Base-by-base conservation (phyloP, 2,888 invertebrate species). In the Perizoma affinitatum region DNA sequence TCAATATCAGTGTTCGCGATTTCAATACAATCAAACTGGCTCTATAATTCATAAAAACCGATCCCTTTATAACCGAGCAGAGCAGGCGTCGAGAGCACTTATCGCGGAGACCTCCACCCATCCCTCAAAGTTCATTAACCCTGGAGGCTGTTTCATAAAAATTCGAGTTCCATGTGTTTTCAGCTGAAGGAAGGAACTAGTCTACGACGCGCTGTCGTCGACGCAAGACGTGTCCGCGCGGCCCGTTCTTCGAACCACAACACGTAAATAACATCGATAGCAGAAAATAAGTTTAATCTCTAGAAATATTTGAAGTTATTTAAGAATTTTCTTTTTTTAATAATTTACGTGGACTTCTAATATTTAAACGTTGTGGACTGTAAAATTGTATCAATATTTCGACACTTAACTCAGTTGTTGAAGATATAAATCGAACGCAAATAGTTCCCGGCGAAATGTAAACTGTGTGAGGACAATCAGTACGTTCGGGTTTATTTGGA, bases 181-280 rank as follows among this genome's bases (percentile, higher is more conserved):
- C 87, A 86, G 86, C 76, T 78, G 78, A 80, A 80, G 76, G 69
- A 76, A 71, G 76, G 69, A 76, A 71, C 70, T 82, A 90, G 89
- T 90, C 84, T 82, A 82, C 83, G 76, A 61, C 78, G 71, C 69
- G 76, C 79, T 79, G 81, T 76, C 77, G 72, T 65, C 61, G 68
- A 58, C 61, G 66, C 42, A 49, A 68, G 72, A 80, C 76, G 85
- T 68, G 66, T 73, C 49, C 40, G 58, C 67, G 68, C 68, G 51
- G 62, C 64, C 48, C 67, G 61, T 53, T 46, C 56, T 63, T 49
- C 67, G 68, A 69, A 66, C 57, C 56, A 68, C 70, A 75, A 61
- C 83, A 83, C 90, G 90, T 88, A 86, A 87, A 87, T 78, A 86
- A 90, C 84, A 85, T 90, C 90, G 89, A 86, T 66, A 54, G 65